A percentile compares a stretch with the other conserved stretches of the same genome.
phyloP scores from a whole-genome alignment of 2,888 invertebrate genomes.

The Ariolimax columbianus region DNA sequence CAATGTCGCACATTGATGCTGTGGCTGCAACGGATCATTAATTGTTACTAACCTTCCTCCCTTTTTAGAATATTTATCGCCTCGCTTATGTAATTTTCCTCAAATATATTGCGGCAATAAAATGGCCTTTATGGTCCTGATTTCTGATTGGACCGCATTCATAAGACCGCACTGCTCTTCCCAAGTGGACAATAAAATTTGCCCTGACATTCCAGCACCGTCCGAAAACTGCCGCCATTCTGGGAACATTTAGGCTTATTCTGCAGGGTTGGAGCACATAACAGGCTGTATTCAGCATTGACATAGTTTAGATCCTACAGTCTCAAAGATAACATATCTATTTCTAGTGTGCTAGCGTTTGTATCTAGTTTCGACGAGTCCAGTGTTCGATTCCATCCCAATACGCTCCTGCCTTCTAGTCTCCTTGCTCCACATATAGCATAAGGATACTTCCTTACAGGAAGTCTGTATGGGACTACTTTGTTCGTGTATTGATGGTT shows the following conservation, averaged over 20 bases:
- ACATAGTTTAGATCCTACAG: background rate
- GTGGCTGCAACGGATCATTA: background rate
- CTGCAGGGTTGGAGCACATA: background rate
- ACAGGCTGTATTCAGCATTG: background rate
- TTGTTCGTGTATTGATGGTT: too few relatives aligned
- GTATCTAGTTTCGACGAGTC: too few relatives aligned
- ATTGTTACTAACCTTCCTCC: background rate
- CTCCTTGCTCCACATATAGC: too few relatives aligned
- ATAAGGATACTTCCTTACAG: too few relatives aligned
- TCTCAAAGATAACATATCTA: too few relatives aligned
- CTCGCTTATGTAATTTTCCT: constrained; percentile 32
- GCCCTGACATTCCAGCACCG: constrained; percentile 16
- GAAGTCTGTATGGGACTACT: too few relatives aligned
- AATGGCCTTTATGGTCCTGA: constrained; percentile 3
- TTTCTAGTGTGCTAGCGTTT: too few relatives aligned
- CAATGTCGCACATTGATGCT: background rate
- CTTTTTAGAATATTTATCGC: background rate
- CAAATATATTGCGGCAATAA: constrained; percentile 33
- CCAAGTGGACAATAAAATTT: background rate
- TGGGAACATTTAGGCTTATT: background rate
- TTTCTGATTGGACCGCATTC: constrained; percentile 27
- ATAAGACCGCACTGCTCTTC: constrained; percentile 14
- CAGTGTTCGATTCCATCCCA: too few relatives aligned
- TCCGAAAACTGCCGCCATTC: background rate
- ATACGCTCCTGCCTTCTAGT: too few relatives aligned